Evolutionary conservation across 2,888 invertebrate genomes (phyloP), one percentile per base, ranked within the genome.

Genomic region (Julus scanicus): DNA sequence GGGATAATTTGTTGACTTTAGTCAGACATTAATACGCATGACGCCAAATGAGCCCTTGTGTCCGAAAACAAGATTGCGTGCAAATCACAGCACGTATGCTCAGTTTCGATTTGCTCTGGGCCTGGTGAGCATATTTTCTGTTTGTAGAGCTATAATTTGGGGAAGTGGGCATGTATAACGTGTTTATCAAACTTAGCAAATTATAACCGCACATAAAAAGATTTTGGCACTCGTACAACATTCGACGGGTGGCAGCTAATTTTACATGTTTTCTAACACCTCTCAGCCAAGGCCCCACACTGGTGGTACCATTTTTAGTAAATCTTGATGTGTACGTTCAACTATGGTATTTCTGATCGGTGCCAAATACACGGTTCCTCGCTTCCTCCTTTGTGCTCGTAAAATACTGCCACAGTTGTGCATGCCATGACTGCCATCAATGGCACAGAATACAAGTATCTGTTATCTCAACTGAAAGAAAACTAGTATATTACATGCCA

Each of bases 351-450:
- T 63, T 63, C n/a, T 8, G 20, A 6, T 63, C 15, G n/a, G 63
- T 63, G 63, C 63, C 63, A 63, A 63, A 63, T 63, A n/a, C 63
- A 20, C 63, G n/a, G 63, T 63, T 63, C 53, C 9, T 63, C 63
- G 63, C 20, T 63, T 63, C 63, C 63, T 63, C 20, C 20, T 20
- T 20, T 53, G 13, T 53, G 53, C 53, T 53, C 53, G 17, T 53
- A 53, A 13, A 9, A 20, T 8, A 63, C 63, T 63, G 63, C 9
- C 63, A 20, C 20, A 63, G 63, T 63, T 63, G 8, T n/a, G 20
- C n/a, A n/a, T 63, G 63, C 17, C 63, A 63, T 20, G 63, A 20
- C 63, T 20, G 63, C 6, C 63, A 20, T 63, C 20, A 63, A 20
- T 20, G 63, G 63, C 63, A 63, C n/a, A 63, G 63, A 4, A 63